These are phyloP conservation scores for Perdix hodgsoniae DNA, from an alignment of 2,797 vertebrate species.

Conservation along the genomic window DNA sequence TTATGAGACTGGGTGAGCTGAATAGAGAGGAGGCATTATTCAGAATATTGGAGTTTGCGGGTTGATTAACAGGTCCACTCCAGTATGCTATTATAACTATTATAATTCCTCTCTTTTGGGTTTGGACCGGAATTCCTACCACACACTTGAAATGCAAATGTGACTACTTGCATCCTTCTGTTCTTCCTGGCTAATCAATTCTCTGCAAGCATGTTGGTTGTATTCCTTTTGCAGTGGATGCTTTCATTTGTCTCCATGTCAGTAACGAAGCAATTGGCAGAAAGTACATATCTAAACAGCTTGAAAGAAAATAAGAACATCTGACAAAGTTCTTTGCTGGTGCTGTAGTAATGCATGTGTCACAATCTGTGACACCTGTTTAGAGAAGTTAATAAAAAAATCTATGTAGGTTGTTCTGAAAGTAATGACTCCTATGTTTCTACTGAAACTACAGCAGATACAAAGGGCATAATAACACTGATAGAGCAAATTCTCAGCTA, in stretches of 20 bases:
- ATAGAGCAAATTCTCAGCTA: too few relatives aligned
- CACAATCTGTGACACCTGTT: neutral
- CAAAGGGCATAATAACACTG: too few relatives aligned
- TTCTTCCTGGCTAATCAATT: neutral
- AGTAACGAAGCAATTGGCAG: neutral
- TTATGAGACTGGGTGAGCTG: neutral
- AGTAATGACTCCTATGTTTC: too few relatives aligned
- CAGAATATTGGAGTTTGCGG: neutral
- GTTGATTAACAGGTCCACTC: neutral
- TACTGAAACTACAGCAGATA: too few relatives aligned
- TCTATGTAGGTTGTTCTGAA: too few relatives aligned
- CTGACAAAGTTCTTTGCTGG: neutral
- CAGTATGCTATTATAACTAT: neutral
- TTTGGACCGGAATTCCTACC: neutral
- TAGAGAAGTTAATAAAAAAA: neutral
- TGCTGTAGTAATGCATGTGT: neutral
- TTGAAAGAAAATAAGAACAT: neutral
- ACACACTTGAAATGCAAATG: accelerated
- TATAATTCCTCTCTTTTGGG: neutral
- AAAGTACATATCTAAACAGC: neutral
- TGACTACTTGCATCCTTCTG: neutral
- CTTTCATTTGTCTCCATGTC: neutral
- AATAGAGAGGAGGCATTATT: neutral
- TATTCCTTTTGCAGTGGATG: neutral
- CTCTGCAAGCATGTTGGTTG: neutral